Conservation (phyloP, 2,797 vertebrate species). For the Fistularia commersonii region DNA sequence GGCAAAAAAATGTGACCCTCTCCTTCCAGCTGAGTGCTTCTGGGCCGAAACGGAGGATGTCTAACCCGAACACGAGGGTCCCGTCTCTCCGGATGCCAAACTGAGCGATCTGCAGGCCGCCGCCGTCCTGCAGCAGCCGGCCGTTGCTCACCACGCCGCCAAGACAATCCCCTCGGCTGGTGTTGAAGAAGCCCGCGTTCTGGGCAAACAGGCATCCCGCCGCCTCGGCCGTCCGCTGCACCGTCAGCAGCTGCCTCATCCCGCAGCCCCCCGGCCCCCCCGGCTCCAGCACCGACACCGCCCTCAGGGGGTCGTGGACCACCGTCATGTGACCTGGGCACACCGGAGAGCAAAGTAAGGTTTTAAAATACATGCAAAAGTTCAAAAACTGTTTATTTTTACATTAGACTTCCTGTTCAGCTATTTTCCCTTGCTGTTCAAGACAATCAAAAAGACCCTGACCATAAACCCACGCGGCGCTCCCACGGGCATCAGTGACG, state of each 20-base stretch:
- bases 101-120: slow-evolving; percentile 90
- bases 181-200: slow-evolving; percentile 88
- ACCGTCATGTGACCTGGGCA: slow-evolving; percentile 79
- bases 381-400: not conserved
- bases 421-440: no score
- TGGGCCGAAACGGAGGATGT: not conserved
- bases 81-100: slow-evolving; percentile 92
- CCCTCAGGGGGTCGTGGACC: slow-evolving; percentile 76
- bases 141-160: slow-evolving; percentile 88
- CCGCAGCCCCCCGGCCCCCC: slow-evolving; percentile 79
- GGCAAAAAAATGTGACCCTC: no score
- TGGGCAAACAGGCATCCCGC: slow-evolving; percentile 84
- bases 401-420: no score
- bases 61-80: slow-evolving; percentile 92
- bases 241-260: slow-evolving; percentile 46
- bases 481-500: slow-evolving; percentile 63
- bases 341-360: not conserved
- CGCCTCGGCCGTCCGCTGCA: slow-evolving; percentile 73
- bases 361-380: not conserved
- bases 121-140: slow-evolving; percentile 72
- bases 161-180: slow-evolving; percentile 61
- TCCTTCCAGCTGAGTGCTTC: no score
- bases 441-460: slow-evolving; percentile 5
- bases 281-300: slow-evolving; percentile 87
- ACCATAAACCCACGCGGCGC: slow-evolving; percentile 62